Base-by-base conservation (phyloP, 2,797 vertebrate genomes). In the Poeciliopsis turneri region DNA sequence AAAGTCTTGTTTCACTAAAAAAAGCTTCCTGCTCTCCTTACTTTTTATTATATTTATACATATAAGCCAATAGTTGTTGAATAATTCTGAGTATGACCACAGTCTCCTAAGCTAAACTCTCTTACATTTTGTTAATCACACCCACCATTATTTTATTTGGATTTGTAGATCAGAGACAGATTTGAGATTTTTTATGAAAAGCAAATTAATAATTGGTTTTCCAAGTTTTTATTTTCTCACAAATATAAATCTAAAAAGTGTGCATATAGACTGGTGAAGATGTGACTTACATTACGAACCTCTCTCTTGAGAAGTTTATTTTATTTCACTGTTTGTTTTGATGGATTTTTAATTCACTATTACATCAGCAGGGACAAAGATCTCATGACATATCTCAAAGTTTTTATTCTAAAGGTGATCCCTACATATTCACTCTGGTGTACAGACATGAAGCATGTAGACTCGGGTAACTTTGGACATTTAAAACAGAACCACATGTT, bases 401-500 rank as follows among this genome's bases (percentile, higher is more conserved):
- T 13, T 28, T 45, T 49, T 64, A 33, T 36, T 49, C 47, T 28
- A 2, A 18, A 59, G n/a, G 23, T 74, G 15, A 75, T 76, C 69
- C 71, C n/a, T 55, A 28, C 1, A 25, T 1, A 11, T 47, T 72
- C 61, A 79, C 70, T 57, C 71, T 59, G 64, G 53, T 57, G 79
- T 77, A 49, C 57, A 77, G 41, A 64, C 59, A 81, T 75, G 59
- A 81, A 78, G 76, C 76, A 53, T 43, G 55, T n/a, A 30, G 70
- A 51, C 55, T 53, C 0, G 76, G 75, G 80, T 86, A 79, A 91
- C 87, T 84, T 49, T 87, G 79, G 55, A 39, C 41, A 46, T 88
- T 85, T 84, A 59, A 90, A 89, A 88, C n/a, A 0, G 73, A 78
- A 85, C 88, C 90, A 90, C 87, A 91, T 93, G n/a, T 89, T 87